Evolutionary conservation across 2,797 vertebrate genomes (phyloP), one percentile per base, ranked within the genome.

Genomic region (Coregonus sp.): DNA sequence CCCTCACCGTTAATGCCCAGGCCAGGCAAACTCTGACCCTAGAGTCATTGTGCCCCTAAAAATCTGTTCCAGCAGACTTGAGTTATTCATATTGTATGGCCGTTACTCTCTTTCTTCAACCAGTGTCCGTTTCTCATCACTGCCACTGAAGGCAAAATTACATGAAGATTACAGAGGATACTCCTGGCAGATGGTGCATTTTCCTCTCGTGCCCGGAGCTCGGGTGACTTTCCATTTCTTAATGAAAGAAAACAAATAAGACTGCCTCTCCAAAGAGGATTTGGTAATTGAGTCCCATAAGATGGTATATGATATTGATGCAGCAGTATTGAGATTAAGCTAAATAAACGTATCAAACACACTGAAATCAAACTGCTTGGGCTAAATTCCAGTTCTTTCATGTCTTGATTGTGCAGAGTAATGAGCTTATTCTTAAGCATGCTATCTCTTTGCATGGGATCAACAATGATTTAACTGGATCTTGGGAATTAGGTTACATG

Each of bases 1-100:
- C 75, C 79, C n/a, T 86, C 75, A 86, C 87, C 85, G 86, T 87
- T 87, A 89, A 90, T 90, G 79, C 90, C 89, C 87, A 91, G 82
- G 86, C 89, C 84, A 76, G 81, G 80, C 89, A 91, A 94, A 92
- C 94, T 92, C 81, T 94, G 78, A 94, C 93, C 82, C 75, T 74
- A 69, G 76, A 0, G 82, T 83, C 91, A 92, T 93, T 94, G 90
- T 93, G 85, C 82, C 50, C 84, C 85, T 81, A 90, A 90, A 94
- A 93, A 94, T 87, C 88, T 85, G 90, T 88, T 92, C 83, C 56
- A 75, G 81, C 81, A 71, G 75, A 84, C 80, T 79, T 82, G 85
- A 18, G 77, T 37, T 78, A 72, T 33, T 84, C 73, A 79, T 83
- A 77, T 88, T 89, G 82, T 83, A 85, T 74, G 20, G 37, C 73